Evolutionary conservation across 2,797 vertebrate genomes (phyloP).

Genomic region (Corythornis leucogaster): DNA sequence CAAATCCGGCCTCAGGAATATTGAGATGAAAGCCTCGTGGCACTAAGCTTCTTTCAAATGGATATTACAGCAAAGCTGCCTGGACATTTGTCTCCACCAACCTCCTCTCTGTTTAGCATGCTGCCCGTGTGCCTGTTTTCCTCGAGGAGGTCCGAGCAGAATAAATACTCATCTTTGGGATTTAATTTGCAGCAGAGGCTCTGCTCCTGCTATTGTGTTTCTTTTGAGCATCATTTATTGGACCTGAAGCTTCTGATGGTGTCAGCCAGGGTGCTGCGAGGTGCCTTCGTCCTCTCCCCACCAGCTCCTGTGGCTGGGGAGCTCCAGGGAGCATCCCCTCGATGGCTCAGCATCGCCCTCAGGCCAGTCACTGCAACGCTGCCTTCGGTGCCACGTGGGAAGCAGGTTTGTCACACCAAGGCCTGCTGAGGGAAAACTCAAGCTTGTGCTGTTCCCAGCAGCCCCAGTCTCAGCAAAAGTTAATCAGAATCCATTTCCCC

Average conservation of each 20-base stretch:
- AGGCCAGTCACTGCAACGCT: rapidly evolving
- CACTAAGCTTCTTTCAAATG: slow-evolving; percentile 66
- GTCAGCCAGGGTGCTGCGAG: neutral
- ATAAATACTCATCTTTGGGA: slow-evolving; percentile 61
- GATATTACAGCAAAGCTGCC: slow-evolving; percentile 56
- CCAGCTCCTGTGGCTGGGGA: neutral
- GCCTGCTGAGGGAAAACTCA: neutral
- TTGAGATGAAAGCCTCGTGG: slow-evolving; percentile 68
- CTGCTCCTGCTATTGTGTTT: slow-evolving; percentile 13
- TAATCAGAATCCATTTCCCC: rapidly evolving
- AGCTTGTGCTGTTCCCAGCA: neutral
- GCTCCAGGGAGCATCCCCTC: neutral
- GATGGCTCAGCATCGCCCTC: rapidly evolving
- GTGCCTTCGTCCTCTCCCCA: neutral
- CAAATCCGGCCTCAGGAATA: slow-evolving; percentile 68
- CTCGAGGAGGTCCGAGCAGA: slow-evolving; percentile 48
- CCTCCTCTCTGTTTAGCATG: slow-evolving; percentile 60
- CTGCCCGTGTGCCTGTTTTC: slow-evolving; percentile 1
- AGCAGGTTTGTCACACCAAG: neutral
- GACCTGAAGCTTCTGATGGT: slow-evolving; percentile 23
- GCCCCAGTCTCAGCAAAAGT: neutral
- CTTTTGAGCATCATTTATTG: slow-evolving; percentile 37
- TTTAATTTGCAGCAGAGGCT: slow-evolving; percentile 23
- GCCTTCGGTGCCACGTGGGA: rapidly evolving
- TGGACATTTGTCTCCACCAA: slow-evolving; percentile 51